phyloP scores from a whole-genome alignment of 2,797 vertebrate species.

The Mus spretus region DNA sequence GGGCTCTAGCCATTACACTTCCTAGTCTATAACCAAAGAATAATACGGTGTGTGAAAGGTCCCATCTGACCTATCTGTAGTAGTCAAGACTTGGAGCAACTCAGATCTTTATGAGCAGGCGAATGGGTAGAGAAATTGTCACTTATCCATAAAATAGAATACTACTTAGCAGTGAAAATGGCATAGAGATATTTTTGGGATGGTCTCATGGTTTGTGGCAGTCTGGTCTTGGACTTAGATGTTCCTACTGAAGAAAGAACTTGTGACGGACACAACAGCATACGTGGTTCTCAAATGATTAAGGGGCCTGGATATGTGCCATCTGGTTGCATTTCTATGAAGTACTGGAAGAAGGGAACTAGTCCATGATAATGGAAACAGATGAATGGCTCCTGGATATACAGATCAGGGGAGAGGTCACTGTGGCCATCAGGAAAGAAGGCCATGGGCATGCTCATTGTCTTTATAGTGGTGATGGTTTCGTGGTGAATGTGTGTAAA shows the following conservation, averaged over 20 bases:
- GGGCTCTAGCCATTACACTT: neutral
- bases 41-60: neutral
- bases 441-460: neutral
- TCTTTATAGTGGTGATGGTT: slow-evolving; percentile 42
- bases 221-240: neutral
- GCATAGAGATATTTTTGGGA: neutral
- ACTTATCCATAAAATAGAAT: slow-evolving; percentile 36
- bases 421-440: neutral
- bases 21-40: slow-evolving; percentile 27
- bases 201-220: neutral
- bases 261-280: slow-evolving; percentile 23
- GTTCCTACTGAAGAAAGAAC: neutral
- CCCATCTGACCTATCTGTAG: neutral
- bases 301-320: neutral
- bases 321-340: neutral
- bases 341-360: slow-evolving; percentile 40
- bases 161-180: slow-evolving; percentile 31
- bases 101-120: neutral
- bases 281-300: slow-evolving; percentile 14
- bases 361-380: slow-evolving; percentile 19
- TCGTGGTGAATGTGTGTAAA: neutral
- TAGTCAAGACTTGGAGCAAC: neutral
- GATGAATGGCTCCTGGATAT: neutral
- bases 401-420: neutral
- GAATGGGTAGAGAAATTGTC: slow-evolving; percentile 24